A percentile compares a stretch with the other conserved stretches of the same genome.
These are phyloP conservation scores for Chloroceryle aenea DNA, from an alignment of 2,113 vertebrate species.

Conservation along the genomic window DNA sequence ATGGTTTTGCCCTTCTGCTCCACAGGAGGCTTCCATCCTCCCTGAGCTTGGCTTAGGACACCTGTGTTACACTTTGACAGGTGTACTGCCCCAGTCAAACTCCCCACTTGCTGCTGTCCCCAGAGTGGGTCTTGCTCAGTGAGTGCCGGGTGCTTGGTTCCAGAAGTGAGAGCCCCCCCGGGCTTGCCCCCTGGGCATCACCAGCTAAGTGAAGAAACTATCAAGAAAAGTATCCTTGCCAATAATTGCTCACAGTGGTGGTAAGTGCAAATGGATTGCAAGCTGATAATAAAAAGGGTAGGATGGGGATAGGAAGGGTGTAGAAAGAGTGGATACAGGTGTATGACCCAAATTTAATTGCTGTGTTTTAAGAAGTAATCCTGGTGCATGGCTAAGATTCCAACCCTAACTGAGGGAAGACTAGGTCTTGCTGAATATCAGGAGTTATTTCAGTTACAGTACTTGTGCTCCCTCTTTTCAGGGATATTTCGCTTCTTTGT, in stretches of 20 bases:
- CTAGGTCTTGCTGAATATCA: not conserved
- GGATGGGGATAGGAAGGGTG: not conserved
- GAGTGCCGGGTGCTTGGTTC: too few species aligned
- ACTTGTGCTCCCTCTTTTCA: not conserved
- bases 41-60: too few species aligned
- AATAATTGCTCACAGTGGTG: not conserved
- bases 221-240: not conserved
- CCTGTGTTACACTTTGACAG: too few species aligned
- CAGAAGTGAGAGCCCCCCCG: too few species aligned
- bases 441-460: not conserved
- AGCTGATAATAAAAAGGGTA: not conserved
- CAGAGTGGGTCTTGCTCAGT: too few species aligned
- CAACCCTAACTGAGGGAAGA: not conserved
- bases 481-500: not conserved
- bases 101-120: too few species aligned
- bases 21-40: too few species aligned
- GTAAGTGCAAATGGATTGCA: not conserved
- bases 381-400: not conserved
- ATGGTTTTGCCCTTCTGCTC: too few species aligned
- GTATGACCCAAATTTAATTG: not conserved
- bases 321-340: not conserved
- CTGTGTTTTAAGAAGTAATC: not conserved
- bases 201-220: not conserved
- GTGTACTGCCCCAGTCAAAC: too few species aligned
- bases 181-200: not conserved